Evolutionary conservation across 2,113 vertebrate genomes (phyloP).

Genomic region (Laticauda colubrina): DNA sequence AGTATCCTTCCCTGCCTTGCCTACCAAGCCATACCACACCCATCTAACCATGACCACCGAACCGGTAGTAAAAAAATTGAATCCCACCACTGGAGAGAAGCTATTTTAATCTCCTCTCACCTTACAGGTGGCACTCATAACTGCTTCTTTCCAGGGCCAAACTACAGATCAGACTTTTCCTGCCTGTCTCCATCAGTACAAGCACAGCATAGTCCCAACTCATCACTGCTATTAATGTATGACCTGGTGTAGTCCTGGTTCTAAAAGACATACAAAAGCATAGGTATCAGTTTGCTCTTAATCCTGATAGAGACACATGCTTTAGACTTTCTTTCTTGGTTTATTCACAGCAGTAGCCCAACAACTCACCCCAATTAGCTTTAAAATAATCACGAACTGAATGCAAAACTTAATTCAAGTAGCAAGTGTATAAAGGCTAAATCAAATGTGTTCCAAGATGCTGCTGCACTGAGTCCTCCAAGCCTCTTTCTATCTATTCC

Average conservation of each 20-base stretch:
- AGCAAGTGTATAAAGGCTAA: background rate
- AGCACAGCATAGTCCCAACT: background rate
- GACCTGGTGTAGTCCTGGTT: background rate
- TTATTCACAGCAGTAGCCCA: background rate
- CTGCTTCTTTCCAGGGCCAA: background rate
- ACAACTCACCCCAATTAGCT: background rate
- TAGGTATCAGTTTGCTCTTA: background rate
- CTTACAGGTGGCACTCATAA: background rate
- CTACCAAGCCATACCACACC: too few species aligned
- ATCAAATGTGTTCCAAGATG: background rate
- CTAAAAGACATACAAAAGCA: background rate
- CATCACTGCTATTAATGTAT: background rate
- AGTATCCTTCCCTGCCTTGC: too few species aligned
- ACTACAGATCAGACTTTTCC: background rate
- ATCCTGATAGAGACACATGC: background rate
- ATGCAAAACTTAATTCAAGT: background rate
- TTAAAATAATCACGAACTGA: background rate
- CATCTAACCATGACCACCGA: too few species aligned
- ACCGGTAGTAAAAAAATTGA: too few species aligned
- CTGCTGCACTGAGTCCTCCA: background rate
- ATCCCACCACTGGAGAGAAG: background rate
- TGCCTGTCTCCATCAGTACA: background rate
- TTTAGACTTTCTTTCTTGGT: background rate
- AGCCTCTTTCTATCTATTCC: rapidly evolving
- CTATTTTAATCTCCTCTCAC: background rate